These are phyloP conservation scores for Myzus persicae DNA, from an alignment of 1,140 invertebrate genomes.

Conservation along the genomic window DNA sequence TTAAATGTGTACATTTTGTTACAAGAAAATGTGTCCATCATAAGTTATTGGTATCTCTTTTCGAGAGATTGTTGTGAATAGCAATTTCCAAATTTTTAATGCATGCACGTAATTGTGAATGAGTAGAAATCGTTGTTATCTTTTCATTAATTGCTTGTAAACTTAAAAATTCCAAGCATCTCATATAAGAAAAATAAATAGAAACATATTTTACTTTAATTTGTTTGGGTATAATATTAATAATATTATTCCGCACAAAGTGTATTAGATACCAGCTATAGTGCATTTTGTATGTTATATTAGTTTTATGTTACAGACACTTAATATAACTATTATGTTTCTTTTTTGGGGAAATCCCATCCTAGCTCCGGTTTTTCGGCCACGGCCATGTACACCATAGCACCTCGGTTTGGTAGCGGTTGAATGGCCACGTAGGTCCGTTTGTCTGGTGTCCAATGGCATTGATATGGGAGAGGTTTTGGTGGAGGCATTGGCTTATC, in stretches of 20 bases:
- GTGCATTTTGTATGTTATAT: background rate
- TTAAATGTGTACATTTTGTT: too few species aligned
- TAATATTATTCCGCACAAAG: background rate
- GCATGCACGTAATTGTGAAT: background rate
- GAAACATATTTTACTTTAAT: too few species aligned
- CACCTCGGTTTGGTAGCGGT: slow-evolving; percentile 66
- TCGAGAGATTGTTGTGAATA: too few species aligned
- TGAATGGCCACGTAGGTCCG: slow-evolving; percentile 67
- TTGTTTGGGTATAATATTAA: background rate
- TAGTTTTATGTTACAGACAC: background rate
- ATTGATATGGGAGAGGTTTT: slow-evolving; percentile 59
- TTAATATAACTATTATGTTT: background rate
- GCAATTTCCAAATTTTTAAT: too few species aligned
- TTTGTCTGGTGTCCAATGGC: slow-evolving; percentile 66
- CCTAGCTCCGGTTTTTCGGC: slow-evolving; percentile 64
- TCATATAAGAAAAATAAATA: background rate
- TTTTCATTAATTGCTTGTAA: background rate
- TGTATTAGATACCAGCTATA: background rate
- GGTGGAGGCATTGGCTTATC: slow-evolving; percentile 9
- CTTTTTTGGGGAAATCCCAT: slow-evolving; percentile 57
- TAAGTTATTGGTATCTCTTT: too few species aligned
- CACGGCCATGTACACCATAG: slow-evolving; percentile 67
- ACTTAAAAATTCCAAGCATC: background rate
- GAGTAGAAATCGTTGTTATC: background rate
- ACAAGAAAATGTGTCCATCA: too few species aligned